Evolutionary conservation across 1,140 invertebrate species (phyloP).

Genomic region (Drosophila truncata): DNA sequence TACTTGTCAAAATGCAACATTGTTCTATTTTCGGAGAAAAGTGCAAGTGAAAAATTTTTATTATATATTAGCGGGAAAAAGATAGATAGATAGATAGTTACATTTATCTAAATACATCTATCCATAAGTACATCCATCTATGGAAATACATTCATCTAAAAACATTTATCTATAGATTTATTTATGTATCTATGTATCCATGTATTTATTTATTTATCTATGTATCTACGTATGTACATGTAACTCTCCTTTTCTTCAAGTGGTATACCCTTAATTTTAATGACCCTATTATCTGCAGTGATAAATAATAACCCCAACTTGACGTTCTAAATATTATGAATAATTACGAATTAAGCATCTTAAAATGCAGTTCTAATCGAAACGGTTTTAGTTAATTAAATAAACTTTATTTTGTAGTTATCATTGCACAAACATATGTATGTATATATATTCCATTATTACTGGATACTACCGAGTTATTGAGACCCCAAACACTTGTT

Average conservation of each 20-base stretch:
- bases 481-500: constrained; percentile 8
- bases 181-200: too few relatives aligned
- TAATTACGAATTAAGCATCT: not conserved
- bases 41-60: constrained; percentile 49
- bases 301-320: not conserved
- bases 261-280: too few relatives aligned
- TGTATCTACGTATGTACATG: too few relatives aligned
- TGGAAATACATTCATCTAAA: too few relatives aligned
- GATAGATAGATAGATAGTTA: too few relatives aligned
- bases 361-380: not conserved
- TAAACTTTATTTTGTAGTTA: not conserved
- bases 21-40: constrained; percentile 50
- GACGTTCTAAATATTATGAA: not conserved
- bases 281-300: not conserved
- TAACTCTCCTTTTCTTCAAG: too few relatives aligned
- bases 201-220: too few relatives aligned
- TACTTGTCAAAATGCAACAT: constrained; percentile 25
- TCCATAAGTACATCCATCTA: too few relatives aligned
- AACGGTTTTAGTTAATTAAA: not conserved
- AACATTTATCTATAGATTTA: too few relatives aligned
- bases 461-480: not conserved
- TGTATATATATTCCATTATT: not conserved
- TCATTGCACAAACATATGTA: not conserved
- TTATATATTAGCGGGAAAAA: too few relatives aligned
- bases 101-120: too few relatives aligned